Evolutionary conservation across 2,797 vertebrate genomes (phyloP).

Genomic region (Trematomus bernacchii): DNA sequence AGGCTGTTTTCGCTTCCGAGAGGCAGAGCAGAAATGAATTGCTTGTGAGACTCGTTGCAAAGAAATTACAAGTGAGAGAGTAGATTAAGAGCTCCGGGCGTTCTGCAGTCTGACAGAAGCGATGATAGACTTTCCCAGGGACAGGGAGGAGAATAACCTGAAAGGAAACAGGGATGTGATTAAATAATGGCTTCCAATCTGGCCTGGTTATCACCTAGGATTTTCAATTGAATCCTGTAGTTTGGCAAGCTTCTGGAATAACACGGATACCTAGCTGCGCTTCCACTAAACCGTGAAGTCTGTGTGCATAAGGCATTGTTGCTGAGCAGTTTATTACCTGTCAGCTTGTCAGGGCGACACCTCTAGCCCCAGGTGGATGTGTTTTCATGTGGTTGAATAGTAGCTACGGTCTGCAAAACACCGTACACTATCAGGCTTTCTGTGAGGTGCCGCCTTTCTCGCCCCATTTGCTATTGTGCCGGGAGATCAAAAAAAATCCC

Average conservation of each 20-base stretch:
- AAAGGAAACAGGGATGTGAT: conserved; percentile 21
- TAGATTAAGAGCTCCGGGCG: conserved; percentile 42
- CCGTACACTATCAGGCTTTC: conserved; percentile 41
- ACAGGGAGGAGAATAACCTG: conserved; percentile 26
- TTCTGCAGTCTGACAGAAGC: conserved; percentile 59
- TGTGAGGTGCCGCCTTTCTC: conserved; percentile 31
- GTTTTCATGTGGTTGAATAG: conserved; percentile 45
- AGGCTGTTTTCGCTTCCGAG: conserved; percentile 60
- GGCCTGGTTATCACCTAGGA: neutral
- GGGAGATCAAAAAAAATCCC: conserved; percentile 39
- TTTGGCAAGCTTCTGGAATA: neutral
- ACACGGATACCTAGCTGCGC: neutral
- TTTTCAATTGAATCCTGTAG: conserved; percentile 4
- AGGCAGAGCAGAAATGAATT: conserved; percentile 47
- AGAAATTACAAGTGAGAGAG: conserved; percentile 64
- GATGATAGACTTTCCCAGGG: conserved; percentile 46
- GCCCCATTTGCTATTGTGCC: conserved; percentile 22
- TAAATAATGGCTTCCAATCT: conserved; percentile 36
- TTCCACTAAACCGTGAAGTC: neutral
- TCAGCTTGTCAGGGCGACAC: conserved; percentile 41
- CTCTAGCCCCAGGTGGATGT: conserved; percentile 23
- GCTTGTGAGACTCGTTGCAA: conserved; percentile 54
- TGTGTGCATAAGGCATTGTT: conserved; percentile 19
- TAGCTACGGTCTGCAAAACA: conserved; percentile 37
- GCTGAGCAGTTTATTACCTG: conserved; percentile 51